Percentiles rank a stretch among this genome's conserved stretches.
Evolutionary conservation across 2,888 invertebrate species (phyloP).

Genomic region (Leptinotarsa tumamoca): DNA sequence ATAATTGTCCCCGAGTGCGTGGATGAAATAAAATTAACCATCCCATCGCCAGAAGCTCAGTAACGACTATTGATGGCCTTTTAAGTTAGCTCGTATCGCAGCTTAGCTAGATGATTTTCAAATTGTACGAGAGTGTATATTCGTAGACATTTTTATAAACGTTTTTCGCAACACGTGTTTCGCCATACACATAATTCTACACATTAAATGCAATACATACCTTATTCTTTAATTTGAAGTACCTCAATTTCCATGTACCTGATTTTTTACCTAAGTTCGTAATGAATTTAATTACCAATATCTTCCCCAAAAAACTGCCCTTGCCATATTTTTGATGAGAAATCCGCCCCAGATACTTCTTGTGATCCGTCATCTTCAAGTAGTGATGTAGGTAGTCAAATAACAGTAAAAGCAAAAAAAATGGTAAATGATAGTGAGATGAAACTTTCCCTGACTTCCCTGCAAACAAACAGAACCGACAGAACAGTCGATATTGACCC

Average conservation of each 20-base stretch:
- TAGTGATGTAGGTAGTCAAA: slow-evolving; percentile 43
- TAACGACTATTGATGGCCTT: background rate
- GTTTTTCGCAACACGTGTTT: too few relatives aligned
- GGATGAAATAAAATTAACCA: slow-evolving; percentile 13
- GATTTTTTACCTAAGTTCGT: too few relatives aligned
- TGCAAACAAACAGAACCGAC: slow-evolving; percentile 42
- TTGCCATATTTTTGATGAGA: slow-evolving; percentile 47
- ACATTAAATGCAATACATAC: too few relatives aligned
- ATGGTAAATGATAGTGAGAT: slow-evolving; percentile 37
- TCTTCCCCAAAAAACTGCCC: slow-evolving; percentile 52
- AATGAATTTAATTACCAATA: slow-evolving; percentile 22
- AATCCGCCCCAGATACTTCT: slow-evolving; percentile 22
- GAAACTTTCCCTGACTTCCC: slow-evolving; percentile 46
- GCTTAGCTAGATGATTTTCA: background rate
- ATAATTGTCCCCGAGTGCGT: slow-evolving; percentile 26
- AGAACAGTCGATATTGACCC: slow-evolving; percentile 39
- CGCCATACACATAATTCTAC: too few relatives aligned
- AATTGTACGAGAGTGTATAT: background rate
- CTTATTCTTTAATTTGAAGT: too few relatives aligned
- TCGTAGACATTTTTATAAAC: too few relatives aligned
- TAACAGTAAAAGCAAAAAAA: slow-evolving; percentile 45
- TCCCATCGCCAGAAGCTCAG: background rate
- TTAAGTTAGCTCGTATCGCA: background rate
- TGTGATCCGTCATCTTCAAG: slow-evolving; percentile 37
- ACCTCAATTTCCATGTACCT: too few relatives aligned